Percentiles rank a stretch among this genome's conserved stretches.
These are phyloP conservation scores for Galleria mellonella DNA, from an alignment of 1,140 invertebrate genomes.

Conservation along the genomic window DNA sequence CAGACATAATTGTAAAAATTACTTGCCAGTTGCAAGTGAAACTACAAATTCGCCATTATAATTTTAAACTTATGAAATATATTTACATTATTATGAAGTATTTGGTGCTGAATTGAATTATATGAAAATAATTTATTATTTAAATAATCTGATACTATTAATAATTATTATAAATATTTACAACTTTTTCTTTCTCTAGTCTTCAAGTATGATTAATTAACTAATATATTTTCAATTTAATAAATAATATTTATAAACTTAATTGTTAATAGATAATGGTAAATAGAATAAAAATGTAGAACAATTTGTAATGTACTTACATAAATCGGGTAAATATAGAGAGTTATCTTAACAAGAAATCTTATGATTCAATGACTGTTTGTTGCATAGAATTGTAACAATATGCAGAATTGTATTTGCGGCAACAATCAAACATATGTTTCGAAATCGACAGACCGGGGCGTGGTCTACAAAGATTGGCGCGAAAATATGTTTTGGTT, in stretches of 20 bases:
- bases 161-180: background rate
- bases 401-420: no score
- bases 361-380: no score
- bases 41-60: no score
- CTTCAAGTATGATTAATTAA: background rate
- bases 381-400: no score
- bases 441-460: no score
- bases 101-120: constrained; percentile 1
- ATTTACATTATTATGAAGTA: no score
- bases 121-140: background rate
- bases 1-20: background rate
- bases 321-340: background rate
- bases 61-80: no score
- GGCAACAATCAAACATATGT: no score
- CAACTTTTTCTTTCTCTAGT: constrained; percentile 5
- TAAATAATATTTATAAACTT: background rate
- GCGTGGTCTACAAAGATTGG: no score
- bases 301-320: background rate
- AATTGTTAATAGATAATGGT: background rate
- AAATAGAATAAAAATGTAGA: no score
- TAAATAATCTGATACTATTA: constrained; percentile 1
- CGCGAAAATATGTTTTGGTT: no score
- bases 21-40: background rate
- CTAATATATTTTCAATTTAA: background rate
- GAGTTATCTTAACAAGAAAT: no score